phyloP scores from a whole-genome alignment of 2,888 invertebrate genomes.

The Agriopis leucophaearia region DNA sequence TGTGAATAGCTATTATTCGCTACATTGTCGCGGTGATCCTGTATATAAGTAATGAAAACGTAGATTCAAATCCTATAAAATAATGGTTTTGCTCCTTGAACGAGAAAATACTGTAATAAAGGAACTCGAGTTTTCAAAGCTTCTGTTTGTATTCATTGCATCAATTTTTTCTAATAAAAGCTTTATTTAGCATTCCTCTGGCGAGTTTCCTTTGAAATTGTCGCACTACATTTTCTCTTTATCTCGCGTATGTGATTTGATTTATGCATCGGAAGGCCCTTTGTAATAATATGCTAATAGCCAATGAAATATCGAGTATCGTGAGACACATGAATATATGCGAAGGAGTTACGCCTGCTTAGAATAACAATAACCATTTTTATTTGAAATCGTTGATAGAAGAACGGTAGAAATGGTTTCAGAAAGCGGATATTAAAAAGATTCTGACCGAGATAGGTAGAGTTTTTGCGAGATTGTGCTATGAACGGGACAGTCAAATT shows the following conservation, averaged over 20 bases:
- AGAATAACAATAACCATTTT: conserved; percentile 17
- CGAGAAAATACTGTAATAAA: too few relatives aligned
- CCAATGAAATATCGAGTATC: conserved; percentile 29
- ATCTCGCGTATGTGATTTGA: conserved; percentile 43
- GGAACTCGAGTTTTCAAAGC: not conserved
- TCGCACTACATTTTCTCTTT: conserved; percentile 40
- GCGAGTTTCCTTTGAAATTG: conserved; percentile 40
- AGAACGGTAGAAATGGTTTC: conserved; percentile 18
- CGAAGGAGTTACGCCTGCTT: conserved; percentile 12
- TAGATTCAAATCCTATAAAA: too few relatives aligned
- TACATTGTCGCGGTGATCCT: not conserved
- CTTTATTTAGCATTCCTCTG: conserved; percentile 42
- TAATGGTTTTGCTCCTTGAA: not conserved
- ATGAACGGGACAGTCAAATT: not conserved
- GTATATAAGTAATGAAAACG: too few relatives aligned
- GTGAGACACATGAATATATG: conserved; percentile 24
- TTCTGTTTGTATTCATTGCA: not conserved
- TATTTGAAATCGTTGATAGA: conserved; percentile 22
- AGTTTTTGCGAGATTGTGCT: not conserved
- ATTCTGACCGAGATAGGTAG: not conserved
- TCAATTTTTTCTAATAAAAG: conserved; percentile 29
- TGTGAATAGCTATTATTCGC: not conserved
- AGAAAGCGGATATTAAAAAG: conserved; percentile 11
- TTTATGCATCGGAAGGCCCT: conserved; percentile 34
- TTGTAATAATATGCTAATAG: conserved; percentile 35